These are phyloP conservation scores for Trilocha varians DNA, from an alignment of 2,888 invertebrate species.

Conservation along the genomic window DNA sequence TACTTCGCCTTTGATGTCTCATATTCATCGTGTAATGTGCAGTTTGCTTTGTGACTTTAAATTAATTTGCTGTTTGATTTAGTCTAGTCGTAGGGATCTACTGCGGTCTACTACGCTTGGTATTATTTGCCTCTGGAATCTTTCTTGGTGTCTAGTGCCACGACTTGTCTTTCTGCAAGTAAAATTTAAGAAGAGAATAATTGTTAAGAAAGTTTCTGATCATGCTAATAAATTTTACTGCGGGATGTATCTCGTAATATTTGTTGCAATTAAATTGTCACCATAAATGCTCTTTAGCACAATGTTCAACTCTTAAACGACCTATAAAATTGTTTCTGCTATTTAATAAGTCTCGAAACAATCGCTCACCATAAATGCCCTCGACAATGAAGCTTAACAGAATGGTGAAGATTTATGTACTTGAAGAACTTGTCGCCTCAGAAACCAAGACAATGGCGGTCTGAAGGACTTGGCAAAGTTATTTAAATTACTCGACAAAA, in stretches of 20 bases:
- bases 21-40: slow-evolving; percentile 38
- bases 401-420: slow-evolving; percentile 48
- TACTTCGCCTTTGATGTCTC: slow-evolving; percentile 52
- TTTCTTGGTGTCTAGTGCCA: no score
- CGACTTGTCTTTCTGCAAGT: no score
- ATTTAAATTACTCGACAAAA: slow-evolving; percentile 66
- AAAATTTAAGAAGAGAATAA: no score
- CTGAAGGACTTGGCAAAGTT: slow-evolving; percentile 47
- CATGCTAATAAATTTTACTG: no score
- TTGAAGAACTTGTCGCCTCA: slow-evolving; percentile 33
- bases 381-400: slow-evolving; percentile 29
- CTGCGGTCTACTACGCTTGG: no score
- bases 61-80: not conserved
- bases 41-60: slow-evolving; percentile 27
- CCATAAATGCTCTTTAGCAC: no score
- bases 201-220: no score
- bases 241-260: no score
- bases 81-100: no score
- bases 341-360: slow-evolving; percentile 11
- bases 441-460: slow-evolving; percentile 43
- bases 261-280: no score
- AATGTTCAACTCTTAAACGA: no score
- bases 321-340: not conserved
- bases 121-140: no score
- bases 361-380: slow-evolving; percentile 24